These are phyloP conservation scores for Misgurnus anguillicaudatus DNA, from an alignment of 2,113 vertebrate species.

Conservation along the genomic window DNA sequence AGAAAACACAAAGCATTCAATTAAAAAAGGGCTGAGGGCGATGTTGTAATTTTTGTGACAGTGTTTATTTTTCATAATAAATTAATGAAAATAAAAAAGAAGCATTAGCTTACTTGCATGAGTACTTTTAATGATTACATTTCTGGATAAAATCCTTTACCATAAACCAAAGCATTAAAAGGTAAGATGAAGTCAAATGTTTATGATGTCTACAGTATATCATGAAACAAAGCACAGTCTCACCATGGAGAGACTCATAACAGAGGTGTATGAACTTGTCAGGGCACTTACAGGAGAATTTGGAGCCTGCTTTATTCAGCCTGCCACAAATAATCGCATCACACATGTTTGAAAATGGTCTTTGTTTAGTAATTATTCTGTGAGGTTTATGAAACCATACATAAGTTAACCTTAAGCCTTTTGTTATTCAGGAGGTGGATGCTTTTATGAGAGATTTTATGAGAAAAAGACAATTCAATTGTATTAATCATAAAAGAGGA, in stretches of 20 bases:
- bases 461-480: too few relatives aligned
- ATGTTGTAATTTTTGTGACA: background rate
- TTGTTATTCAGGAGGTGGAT: too few relatives aligned
- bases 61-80: conserved; percentile 1
- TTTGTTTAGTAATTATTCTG: background rate
- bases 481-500: too few relatives aligned
- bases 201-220: background rate
- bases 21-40: background rate
- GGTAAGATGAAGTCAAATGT: background rate
- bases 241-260: background rate
- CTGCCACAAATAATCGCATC: background rate
- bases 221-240: background rate
- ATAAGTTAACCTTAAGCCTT: too few relatives aligned
- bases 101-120: background rate
- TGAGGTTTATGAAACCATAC: background rate
- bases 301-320: background rate
- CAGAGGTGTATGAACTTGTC: conserved; percentile 34
- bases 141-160: background rate
- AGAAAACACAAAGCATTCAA: conserved; percentile 10
- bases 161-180: background rate
- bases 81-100: background rate
- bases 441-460: too few relatives aligned
- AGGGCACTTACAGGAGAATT: conserved; percentile 26
- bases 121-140: background rate
- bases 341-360: background rate